Conservation (phyloP, 2,888 invertebrate genomes). For the Rotaria macrura region DNA sequence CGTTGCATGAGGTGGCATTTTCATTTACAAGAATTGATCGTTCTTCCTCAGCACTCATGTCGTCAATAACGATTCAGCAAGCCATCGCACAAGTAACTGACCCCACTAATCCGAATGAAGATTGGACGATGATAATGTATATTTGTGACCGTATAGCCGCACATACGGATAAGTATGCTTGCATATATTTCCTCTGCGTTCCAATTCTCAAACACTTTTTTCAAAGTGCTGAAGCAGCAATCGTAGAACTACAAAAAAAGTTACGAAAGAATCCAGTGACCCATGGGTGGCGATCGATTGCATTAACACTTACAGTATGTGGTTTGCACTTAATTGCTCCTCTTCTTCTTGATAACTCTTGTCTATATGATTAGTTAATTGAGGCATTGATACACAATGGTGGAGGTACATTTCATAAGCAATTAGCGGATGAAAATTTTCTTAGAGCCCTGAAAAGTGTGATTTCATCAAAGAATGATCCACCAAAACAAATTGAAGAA, state of each 20-base stretch:
- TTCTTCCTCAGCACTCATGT: too few species aligned
- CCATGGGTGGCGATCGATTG: slow-evolving; percentile 76
- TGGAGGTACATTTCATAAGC: slow-evolving; percentile 75
- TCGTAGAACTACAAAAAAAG: slow-evolving; percentile 83
- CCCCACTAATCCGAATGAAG: too few species aligned
- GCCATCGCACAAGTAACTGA: too few species aligned
- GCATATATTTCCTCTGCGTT: too few species aligned
- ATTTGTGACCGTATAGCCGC: neutral
- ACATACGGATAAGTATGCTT: neutral
- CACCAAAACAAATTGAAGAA: slow-evolving; percentile 88
- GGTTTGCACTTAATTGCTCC: neutral
- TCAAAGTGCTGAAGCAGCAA: slow-evolving; percentile 72
- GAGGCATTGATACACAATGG: slow-evolving; percentile 98
- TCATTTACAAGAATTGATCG: too few species aligned
- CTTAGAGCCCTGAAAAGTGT: slow-evolving; percentile 63
- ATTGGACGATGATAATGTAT: neutral
- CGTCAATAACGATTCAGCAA: too few species aligned
- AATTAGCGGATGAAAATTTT: slow-evolving; percentile 83
- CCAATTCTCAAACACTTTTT: neutral
- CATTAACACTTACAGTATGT: slow-evolving; percentile 73
- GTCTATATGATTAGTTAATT: slow-evolving; percentile 56
- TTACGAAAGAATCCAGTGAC: slow-evolving; percentile 87
- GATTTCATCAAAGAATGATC: slow-evolving; percentile 89
- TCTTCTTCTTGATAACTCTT: too few species aligned
- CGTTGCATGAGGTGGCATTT: too few species aligned